A percentile compares a stretch with the other conserved stretches of the same genome.
Conservation (phyloP, 2,888 invertebrate species). For the Tinea pellionella region DNA sequence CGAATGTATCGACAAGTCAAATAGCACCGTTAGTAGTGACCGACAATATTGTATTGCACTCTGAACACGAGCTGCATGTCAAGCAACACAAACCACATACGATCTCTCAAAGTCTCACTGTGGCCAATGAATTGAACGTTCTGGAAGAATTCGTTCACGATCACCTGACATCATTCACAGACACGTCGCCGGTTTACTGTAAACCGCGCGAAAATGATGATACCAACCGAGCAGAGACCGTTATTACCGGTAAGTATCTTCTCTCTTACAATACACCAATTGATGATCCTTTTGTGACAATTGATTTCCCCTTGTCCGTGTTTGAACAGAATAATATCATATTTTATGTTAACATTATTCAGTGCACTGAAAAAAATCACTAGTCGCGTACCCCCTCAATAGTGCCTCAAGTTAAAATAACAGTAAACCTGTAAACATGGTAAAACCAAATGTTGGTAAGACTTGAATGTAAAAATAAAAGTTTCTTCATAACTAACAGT, state of each 20-base stretch:
- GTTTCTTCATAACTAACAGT: too few species aligned
- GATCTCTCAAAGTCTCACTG: conserved; percentile 33
- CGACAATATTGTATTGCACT: conserved; percentile 43
- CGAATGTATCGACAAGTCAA: conserved; percentile 37
- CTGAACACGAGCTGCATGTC: conserved; percentile 43
- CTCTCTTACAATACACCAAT: background rate
- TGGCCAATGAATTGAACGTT: conserved; percentile 41
- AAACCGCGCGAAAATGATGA: conserved; percentile 25
- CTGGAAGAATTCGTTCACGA: conserved; percentile 43
- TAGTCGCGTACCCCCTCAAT: too few species aligned
- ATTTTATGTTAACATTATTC: too few species aligned
- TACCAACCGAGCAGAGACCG: conserved; percentile 43
- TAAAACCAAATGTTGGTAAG: too few species aligned
- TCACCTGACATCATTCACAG: conserved; percentile 31
- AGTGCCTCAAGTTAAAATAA: too few species aligned
- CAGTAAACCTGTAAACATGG: too few species aligned
- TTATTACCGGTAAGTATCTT: conserved; percentile 35
- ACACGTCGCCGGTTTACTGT: conserved; percentile 30
- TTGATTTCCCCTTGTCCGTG: too few species aligned
- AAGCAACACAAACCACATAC: conserved; percentile 35
- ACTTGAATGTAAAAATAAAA: too few species aligned
- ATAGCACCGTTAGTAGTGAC: conserved; percentile 44
- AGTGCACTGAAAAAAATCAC: too few species aligned
- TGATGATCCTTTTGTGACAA: conserved; percentile 15
- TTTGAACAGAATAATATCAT: too few species aligned